These are phyloP conservation scores for Caenorhabditis angaria DNA, from an alignment of 2,888 invertebrate genomes.

Conservation along the genomic window DNA sequence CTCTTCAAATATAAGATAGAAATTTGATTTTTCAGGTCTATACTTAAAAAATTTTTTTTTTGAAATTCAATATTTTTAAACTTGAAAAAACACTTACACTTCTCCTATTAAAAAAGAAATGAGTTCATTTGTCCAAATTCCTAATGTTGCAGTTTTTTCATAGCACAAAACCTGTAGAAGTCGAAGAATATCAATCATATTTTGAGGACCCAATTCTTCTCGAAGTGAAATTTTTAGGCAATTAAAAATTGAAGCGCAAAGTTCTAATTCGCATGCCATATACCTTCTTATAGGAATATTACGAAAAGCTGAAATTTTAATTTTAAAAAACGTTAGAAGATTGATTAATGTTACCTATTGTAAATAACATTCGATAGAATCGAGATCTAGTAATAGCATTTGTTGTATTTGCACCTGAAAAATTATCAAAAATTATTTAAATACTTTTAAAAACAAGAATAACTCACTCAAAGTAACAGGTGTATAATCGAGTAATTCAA, in stretches of 20 bases:
- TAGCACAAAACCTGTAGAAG: constrained; percentile 65
- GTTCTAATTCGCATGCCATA: constrained; percentile 52
- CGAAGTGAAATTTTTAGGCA: constrained; percentile 55
- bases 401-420: constrained; percentile 40
- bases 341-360: constrained; percentile 30
- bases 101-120: constrained; percentile 59
- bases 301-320: constrained; percentile 38
- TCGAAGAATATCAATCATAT: constrained; percentile 64
- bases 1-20: too few relatives aligned
- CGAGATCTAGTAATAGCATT: constrained; percentile 48
- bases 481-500: constrained; percentile 45
- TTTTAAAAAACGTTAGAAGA: constrained; percentile 4
- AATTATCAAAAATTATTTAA: too few relatives aligned
- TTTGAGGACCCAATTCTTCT: constrained; percentile 66
- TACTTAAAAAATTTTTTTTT: background rate
- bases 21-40: too few relatives aligned
- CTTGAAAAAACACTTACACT: constrained; percentile 57
- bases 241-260: constrained; percentile 55
- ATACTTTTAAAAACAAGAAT: background rate
- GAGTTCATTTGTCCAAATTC: constrained; percentile 57
- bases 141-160: constrained; percentile 56
- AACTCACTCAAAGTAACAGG: constrained; percentile 39
- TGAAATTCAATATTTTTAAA: background rate
- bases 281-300: constrained; percentile 58
- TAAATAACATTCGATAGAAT: constrained; percentile 54